A percentile compares a stretch with the other conserved stretches of the same genome.
Conservation (phyloP, 2,797 vertebrate species). For the Rhinophrynus dorsalis region DNA sequence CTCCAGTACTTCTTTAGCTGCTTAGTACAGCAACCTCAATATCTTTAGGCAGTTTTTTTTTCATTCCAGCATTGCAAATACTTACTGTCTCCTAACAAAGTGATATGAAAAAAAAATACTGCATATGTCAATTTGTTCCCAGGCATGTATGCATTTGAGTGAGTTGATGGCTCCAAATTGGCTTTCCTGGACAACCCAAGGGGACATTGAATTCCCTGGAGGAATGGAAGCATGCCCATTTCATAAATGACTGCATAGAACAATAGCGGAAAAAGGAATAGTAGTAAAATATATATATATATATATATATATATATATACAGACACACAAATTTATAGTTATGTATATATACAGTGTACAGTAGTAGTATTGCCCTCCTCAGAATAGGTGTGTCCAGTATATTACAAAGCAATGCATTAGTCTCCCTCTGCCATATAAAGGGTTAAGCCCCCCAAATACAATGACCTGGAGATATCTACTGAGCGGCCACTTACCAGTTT, state of each 20-base stretch:
- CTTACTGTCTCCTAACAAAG: constrained; percentile 14
- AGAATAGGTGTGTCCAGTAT: too few relatives aligned
- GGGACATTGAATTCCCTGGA: constrained; percentile 34
- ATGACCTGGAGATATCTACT: too few relatives aligned
- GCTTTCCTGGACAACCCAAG: constrained; percentile 34
- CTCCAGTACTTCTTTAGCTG: too few relatives aligned
- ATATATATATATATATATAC: too few relatives aligned
- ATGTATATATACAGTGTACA: too few relatives aligned
- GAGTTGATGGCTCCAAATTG: constrained; percentile 39
- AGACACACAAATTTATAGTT: too few relatives aligned
- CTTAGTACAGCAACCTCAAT: too few relatives aligned
- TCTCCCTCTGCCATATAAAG: too few relatives aligned
- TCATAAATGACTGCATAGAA: constrained; percentile 63
- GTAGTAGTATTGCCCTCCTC: constrained; percentile 57
- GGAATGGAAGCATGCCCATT: constrained; percentile 52
- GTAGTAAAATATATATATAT: too few relatives aligned
- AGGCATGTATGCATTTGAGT: constrained; percentile 33
- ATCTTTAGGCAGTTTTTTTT: constrained; percentile 20
- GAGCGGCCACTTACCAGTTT: too few relatives aligned
- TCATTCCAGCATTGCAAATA: background rate
- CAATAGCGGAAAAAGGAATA: constrained; percentile 61
- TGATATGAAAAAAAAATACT: constrained; percentile 14
- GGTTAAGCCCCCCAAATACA: too few relatives aligned
- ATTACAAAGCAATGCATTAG: too few relatives aligned
- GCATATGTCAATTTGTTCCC: constrained; percentile 40